Evolutionary conservation across 2,113 vertebrate species (phyloP), one percentile per base, ranked within the genome.

Genomic region (Sylvilagus bachmani): DNA sequence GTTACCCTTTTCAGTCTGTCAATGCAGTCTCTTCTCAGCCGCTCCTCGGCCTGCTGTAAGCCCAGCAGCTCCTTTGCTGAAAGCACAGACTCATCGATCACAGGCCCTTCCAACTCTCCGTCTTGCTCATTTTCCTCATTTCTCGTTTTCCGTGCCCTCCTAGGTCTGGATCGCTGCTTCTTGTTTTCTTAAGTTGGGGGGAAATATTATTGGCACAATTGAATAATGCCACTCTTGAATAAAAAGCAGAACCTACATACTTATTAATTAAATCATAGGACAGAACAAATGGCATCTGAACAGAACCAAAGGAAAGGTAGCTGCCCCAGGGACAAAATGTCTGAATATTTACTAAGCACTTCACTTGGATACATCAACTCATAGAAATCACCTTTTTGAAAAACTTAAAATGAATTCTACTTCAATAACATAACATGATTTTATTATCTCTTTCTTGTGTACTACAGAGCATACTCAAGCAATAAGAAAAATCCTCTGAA

Each of bases 1-100:
- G 1, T 97, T 98, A 99, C 99, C 99, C 99, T 99, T 89, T 98
- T 99, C 22, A 99, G 97, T 69, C 97, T 97, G 92, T 98, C 98
- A 95, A 99, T 98, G 92, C 97, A 98, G 51, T 99, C 99, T 96
- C 91, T 97, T 89, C 98, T 98, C 62, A 99, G 96, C 38, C 98
- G 97, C 62, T 98, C 98, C 97, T 99, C 99, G 67, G 98, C 98
- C 82, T 99, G 99, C 62, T 96, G 98, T 61, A 99, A 96, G 33
- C 97, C 98, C 51, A 98, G 96, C 1, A 99, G 96, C 88, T 99
- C 99, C 97, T 99, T 98, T 58, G 97, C 94, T 2, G 99, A 98
- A 94, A 99, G 98, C 53, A 95, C 70, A 36, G 98, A 98, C 89
- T 99, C 99, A 29, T 99, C 99, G 75, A 98, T 98, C 88, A 99